Evolutionary conservation across 2,888 invertebrate species (phyloP).

Genomic region (Pharmacophagus antenor): DNA sequence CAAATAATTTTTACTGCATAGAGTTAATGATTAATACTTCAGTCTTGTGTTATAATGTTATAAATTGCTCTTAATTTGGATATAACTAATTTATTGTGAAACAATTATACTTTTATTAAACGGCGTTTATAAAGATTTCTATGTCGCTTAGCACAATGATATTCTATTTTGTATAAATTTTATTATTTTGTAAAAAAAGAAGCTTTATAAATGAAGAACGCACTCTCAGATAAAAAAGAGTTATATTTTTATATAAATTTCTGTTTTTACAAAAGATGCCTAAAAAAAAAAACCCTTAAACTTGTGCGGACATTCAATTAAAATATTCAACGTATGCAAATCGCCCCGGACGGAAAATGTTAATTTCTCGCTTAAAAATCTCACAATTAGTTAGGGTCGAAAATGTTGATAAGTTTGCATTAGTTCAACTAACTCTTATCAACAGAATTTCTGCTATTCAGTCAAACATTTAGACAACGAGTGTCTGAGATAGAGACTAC

Average conservation of each 20-base stretch:
- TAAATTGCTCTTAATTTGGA: no score
- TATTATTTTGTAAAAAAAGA: no score
- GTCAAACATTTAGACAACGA: neutral
- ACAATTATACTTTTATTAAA: no score
- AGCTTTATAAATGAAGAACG: neutral
- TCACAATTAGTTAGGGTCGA: conserved; percentile 15
- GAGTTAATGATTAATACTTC: no score
- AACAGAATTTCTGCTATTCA: conserved; percentile 12
- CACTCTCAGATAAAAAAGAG: neutral
- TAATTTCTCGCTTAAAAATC: conserved; percentile 25
- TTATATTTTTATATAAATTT: no score
- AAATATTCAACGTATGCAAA: conserved; percentile 30
- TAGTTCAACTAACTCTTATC: conserved; percentile 21
- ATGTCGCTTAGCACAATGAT: no score
- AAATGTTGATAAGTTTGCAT: conserved; percentile 13
- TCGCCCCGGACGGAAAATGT: conserved; percentile 22
- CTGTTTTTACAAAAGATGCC: conserved; percentile 6
- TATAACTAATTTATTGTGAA: no score
- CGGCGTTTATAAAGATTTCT: no score
- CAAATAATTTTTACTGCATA: no score
- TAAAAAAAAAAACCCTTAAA: conserved; percentile 22
- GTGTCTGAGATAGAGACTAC: neutral
- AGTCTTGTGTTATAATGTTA: no score
- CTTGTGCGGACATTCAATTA: conserved; percentile 28
- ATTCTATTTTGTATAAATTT: no score